Percentiles rank a stretch among this genome's conserved stretches.
Evolutionary conservation across 2,888 invertebrate genomes (phyloP).

Genomic region (Drosophila robusta): DNA sequence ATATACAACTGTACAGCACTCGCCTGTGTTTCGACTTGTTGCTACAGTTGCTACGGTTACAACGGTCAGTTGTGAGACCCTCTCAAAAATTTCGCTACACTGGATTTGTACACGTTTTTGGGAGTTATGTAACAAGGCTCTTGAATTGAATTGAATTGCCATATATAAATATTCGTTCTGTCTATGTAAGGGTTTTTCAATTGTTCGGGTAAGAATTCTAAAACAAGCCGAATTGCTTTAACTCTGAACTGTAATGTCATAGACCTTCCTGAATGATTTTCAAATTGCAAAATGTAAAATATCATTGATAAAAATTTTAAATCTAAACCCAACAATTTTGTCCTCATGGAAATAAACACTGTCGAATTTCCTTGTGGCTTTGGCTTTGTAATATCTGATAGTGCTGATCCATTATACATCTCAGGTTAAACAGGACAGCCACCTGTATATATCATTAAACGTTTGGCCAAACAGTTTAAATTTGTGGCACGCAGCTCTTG

Average conservation of each 20-base stretch:
- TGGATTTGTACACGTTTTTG: constrained; percentile 59
- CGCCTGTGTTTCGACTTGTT: constrained; percentile 40
- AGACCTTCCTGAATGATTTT: background rate
- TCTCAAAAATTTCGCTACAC: constrained; percentile 47
- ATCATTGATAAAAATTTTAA: background rate
- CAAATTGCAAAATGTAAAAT: too few species aligned
- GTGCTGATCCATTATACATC: constrained; percentile 25
- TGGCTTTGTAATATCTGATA: constrained; percentile 1
- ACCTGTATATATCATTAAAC: constrained; percentile 41
- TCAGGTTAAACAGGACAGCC: constrained; percentile 33
- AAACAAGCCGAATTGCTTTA: too few species aligned
- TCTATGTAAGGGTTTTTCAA: constrained; percentile 15
- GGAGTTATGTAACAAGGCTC: constrained; percentile 68
- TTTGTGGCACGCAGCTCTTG: constrained; percentile 49
- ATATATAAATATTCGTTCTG: constrained; percentile 17
- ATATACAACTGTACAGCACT: constrained; percentile 52
- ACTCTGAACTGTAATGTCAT: background rate
- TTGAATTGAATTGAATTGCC: constrained; percentile 32
- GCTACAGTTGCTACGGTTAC: constrained; percentile 17
- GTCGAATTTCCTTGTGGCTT: constrained; percentile 9
- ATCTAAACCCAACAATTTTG: background rate
- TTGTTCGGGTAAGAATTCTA: constrained; percentile 32
- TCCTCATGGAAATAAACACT: too few species aligned
- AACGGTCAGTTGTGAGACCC: constrained; percentile 51
- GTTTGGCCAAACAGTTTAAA: constrained; percentile 30